A percentile compares a stretch with the other conserved stretches of the same genome.
These are phyloP conservation scores for Triplophysa siluroides DNA, from an alignment of 2,113 vertebrate genomes.

Conservation along the genomic window DNA sequence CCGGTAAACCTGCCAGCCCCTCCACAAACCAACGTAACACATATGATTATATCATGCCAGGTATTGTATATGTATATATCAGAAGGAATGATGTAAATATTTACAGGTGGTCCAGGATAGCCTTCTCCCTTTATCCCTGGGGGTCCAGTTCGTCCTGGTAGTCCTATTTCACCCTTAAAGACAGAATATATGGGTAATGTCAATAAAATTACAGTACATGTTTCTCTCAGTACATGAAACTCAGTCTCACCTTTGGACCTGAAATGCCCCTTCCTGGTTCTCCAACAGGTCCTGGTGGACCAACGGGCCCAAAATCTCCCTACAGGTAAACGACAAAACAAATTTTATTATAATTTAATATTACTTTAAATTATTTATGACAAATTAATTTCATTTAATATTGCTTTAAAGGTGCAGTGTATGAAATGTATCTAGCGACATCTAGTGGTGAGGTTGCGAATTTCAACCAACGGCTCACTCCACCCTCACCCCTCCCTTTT, in stretches of 20 bases:
- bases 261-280: constrained; percentile 68
- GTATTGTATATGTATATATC: neutral
- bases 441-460: too few relatives aligned
- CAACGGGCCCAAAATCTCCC: constrained; percentile 80
- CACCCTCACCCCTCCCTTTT: too few relatives aligned
- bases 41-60: neutral
- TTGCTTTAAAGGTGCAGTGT: neutral
- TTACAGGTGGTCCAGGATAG: constrained; percentile 78
- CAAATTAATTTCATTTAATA: too few relatives aligned
- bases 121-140: constrained; percentile 80
- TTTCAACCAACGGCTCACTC: too few relatives aligned
- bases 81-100: constrained; percentile 23
- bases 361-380: too few relatives aligned
- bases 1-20: constrained; percentile 77
- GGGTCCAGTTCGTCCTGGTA: constrained; percentile 68
- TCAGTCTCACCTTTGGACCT: constrained; percentile 78
- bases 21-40: constrained; percentile 53
- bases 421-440: neutral
- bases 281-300: constrained; percentile 74
- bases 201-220: neutral
- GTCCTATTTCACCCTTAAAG: constrained; percentile 78
- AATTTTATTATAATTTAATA: too few relatives aligned
- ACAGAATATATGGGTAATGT: neutral
- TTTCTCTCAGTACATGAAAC: neutral
- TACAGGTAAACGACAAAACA: constrained; percentile 49